Base-by-base conservation (phyloP, 2,113 vertebrate genomes). In the Bubo scandiacus region DNA sequence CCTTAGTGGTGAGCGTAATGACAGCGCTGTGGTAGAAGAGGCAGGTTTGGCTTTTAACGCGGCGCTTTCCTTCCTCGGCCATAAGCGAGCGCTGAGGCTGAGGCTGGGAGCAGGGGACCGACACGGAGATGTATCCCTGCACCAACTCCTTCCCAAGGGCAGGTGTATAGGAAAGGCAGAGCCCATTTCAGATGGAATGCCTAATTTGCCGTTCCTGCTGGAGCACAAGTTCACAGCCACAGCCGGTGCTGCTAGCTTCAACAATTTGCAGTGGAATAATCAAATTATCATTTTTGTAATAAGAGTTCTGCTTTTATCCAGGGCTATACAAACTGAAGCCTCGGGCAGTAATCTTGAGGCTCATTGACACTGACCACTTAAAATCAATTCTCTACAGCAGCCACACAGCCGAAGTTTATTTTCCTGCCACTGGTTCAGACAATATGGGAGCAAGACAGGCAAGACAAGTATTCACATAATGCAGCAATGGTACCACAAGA, bases 81-180 rank as follows among this genome's bases (percentile, higher is more conserved):
- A 0, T 1, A 6, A 6, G 32, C 3, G 2, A 70, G 65, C 3
- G 6, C 2, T 0, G 0, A 17, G 10, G 4, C n/a, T 2, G 18
- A 63, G 23, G 71, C 42, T 38, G 62, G 36, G 42, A 65, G 40
- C 2, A 5, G 42, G 16, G 6, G 4, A 51, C 8, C 2, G 10
- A 26, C 49, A 10, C 1, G 1, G 57, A 9, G 47, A 25, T 4
- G 22, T 29, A 9, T 6, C 45, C 3, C 4, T 0, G 30, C 40
- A 43, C 38, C 4, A 3, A 2, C 18, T 12, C 51, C 62, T 71
- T 21, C 36, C 34, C 26, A 6, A 27, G 36, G 74, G 29, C 85
- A 77, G 45, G 34, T 2, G 25, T 25, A 23, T 3, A 73, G 38
- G 54, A 29, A 36, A 54, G 62, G 47, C 36, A 29, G 15, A 94